A percentile compares a stretch with the other conserved stretches of the same genome.
phyloP scores from a whole-genome alignment of 2,888 invertebrate species.

The Zygogramma bicolorata region DNA sequence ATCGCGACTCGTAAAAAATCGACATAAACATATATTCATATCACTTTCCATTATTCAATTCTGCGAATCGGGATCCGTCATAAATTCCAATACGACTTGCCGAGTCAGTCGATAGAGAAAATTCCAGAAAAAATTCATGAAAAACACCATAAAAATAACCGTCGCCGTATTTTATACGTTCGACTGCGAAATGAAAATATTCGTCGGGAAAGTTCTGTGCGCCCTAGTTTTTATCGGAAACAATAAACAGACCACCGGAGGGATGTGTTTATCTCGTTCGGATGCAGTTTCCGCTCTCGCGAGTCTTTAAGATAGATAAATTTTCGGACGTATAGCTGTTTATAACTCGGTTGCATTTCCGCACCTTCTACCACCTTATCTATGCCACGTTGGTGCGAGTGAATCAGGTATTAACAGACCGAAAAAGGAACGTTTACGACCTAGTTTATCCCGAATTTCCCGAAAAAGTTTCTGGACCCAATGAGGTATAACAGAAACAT shows the following conservation, averaged over 20 bases:
- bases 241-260: conserved; percentile 20
- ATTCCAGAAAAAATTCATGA: neutral
- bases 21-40: neutral
- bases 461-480: neutral
- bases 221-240: conserved; percentile 33
- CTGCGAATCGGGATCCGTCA: neutral
- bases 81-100: neutral
- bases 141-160: neutral
- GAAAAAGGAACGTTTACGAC: neutral
- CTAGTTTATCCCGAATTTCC: neutral
- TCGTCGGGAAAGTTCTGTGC: conserved; percentile 26
- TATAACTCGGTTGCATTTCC: neutral
- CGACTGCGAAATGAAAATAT: conserved; percentile 24
- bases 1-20: neutral
- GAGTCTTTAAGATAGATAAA: conserved; percentile 30
- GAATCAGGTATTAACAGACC: conserved; percentile 7
- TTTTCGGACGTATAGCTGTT: conserved; percentile 7
- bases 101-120: neutral
- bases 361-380: conserved; percentile 6
- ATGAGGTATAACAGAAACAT: neutral
- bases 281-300: conserved; percentile 22
- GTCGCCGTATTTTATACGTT: neutral
- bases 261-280: conserved; percentile 36
- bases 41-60: neutral
- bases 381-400: conserved; percentile 5